These are phyloP conservation scores for Daubentonia madagascariensis DNA, from an alignment of 2,113 vertebrate genomes.

Conservation along the genomic window DNA sequence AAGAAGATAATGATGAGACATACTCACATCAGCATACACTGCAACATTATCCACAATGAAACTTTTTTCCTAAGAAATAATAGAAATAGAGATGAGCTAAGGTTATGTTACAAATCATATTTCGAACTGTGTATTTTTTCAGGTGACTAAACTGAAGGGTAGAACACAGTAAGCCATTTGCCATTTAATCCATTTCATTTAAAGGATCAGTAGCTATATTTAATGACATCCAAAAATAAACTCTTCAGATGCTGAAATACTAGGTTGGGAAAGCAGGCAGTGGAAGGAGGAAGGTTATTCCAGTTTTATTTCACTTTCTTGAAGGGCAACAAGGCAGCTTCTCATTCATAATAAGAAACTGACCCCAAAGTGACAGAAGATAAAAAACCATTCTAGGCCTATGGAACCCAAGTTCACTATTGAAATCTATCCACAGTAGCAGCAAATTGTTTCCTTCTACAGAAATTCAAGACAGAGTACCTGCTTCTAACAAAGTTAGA, in stretches of 20 bases:
- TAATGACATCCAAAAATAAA: slow-evolving; percentile 73
- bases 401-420: background rate
- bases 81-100: slow-evolving; percentile 46
- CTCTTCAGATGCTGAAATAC: slow-evolving; percentile 46
- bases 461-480: slow-evolving; percentile 35
- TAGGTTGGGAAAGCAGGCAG: background rate
- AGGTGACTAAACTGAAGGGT: slow-evolving; percentile 61
- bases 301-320: slow-evolving; percentile 69
- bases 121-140: slow-evolving; percentile 70
- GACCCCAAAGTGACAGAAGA: slow-evolving; percentile 59
- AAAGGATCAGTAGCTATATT: slow-evolving; percentile 75
- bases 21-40: background rate
- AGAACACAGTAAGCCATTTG: slow-evolving; percentile 46
- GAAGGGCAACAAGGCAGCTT: slow-evolving; percentile 63
- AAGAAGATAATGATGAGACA: background rate
- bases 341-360: slow-evolving; percentile 69
- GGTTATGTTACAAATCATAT: slow-evolving; percentile 59
- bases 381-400: slow-evolving; percentile 41
- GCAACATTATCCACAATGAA: slow-evolving; percentile 1
- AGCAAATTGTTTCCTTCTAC: slow-evolving; percentile 28
- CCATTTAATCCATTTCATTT: slow-evolving; percentile 71
- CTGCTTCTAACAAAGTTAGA: background rate
- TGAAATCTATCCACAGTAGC: slow-evolving; percentile 15
- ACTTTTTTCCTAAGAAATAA: slow-evolving; percentile 32
- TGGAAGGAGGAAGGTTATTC: slow-evolving; percentile 53